A percentile compares a stretch with the other conserved stretches of the same genome.
These are phyloP conservation scores for Gnathonemus echidnorhynchus DNA, from an alignment of 2,113 vertebrate genomes.

Conservation along the genomic window DNA sequence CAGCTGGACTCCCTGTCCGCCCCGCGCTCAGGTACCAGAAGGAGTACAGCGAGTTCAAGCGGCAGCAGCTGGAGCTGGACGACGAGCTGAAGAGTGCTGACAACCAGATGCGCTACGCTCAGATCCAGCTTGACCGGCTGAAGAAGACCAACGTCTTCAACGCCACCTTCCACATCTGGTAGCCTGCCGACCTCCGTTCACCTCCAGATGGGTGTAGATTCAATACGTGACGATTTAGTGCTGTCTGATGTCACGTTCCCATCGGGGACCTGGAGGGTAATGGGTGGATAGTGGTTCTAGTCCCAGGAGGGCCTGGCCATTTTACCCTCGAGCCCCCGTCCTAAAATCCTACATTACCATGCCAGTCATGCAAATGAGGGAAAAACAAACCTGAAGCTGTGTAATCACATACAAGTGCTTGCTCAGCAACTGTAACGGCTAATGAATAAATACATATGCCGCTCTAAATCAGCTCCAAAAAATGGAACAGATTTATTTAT, in stretches of 20 bases:
- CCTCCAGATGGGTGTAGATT: not conserved
- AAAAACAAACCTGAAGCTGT: not conserved
- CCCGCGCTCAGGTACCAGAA: slow-evolving; percentile 79
- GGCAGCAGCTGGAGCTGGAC: slow-evolving; percentile 91
- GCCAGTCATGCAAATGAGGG: not conserved
- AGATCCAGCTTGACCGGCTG: slow-evolving; percentile 85
- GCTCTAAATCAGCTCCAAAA: not conserved
- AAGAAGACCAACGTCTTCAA: slow-evolving; percentile 99
- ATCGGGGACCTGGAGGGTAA: not conserved
- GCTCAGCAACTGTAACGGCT: not conserved
- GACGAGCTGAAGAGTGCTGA: slow-evolving; percentile 95
- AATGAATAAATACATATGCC: not conserved
- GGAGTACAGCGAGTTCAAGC: slow-evolving; percentile 96
- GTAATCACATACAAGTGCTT: not conserved
- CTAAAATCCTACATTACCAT: not conserved
- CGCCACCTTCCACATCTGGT: slow-evolving; percentile 97
- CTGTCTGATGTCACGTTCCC: not conserved
- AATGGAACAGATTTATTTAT: not conserved
- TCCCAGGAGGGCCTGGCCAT: not conserved
- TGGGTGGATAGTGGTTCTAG: not conserved
- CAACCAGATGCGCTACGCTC: slow-evolving; percentile 95
- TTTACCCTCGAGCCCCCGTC: not conserved
- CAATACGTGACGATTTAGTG: not conserved
- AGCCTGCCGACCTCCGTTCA: not conserved
- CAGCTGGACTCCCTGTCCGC: not conserved